Evolutionary conservation across 1,140 invertebrate species (phyloP), one percentile per base, ranked within the genome.

Genomic region (Pseudomyrmex cubaensis): DNA sequence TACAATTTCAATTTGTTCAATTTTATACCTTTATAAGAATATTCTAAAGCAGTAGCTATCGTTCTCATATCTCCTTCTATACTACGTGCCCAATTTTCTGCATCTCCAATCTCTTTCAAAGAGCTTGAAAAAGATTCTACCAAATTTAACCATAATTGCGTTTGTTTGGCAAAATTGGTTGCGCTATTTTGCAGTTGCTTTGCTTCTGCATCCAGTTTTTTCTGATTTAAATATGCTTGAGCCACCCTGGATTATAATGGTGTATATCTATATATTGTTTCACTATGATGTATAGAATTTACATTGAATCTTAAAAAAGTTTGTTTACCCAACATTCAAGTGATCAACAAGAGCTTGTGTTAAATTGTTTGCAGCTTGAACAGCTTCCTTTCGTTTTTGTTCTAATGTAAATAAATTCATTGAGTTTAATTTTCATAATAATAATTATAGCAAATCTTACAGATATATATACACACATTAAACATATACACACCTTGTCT

Each of bases 191-290:
- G 98, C n/a, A 99, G 94, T 85, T 98, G 97, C 94, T 99, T 99
- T 2, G 98, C 98, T 95, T 99, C 99, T 2, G 98, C 97, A 95
- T 99, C 99, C 46, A 99, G 94, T 92, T 98, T 97, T 92, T 99
- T 99, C 93, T 99, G 99, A 94, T 99, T 99, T 56, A 99, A 95
- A 94, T 99, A 99, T 4, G 99, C 99, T 95, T 99, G 98, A 3
- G 99, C 98, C 35, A 99, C 98, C 44, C 96, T 97, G 93, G 83
- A 87, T 84, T 83, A 82, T 64, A 80, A 74, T 62, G 70, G 44
- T 9, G 17, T 12, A 17, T 35, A 10, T 46, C 17, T 17, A 25
- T 63, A 12, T 63, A 57, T 50, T 35, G 35, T 35, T 7, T 35
- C 17, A 66, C 2, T 17, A 73, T 54, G 35, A 66, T 22, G 13